These are phyloP conservation scores for Caranx ignobilis DNA, from an alignment of 2,113 vertebrate genomes.

Conservation along the genomic window DNA sequence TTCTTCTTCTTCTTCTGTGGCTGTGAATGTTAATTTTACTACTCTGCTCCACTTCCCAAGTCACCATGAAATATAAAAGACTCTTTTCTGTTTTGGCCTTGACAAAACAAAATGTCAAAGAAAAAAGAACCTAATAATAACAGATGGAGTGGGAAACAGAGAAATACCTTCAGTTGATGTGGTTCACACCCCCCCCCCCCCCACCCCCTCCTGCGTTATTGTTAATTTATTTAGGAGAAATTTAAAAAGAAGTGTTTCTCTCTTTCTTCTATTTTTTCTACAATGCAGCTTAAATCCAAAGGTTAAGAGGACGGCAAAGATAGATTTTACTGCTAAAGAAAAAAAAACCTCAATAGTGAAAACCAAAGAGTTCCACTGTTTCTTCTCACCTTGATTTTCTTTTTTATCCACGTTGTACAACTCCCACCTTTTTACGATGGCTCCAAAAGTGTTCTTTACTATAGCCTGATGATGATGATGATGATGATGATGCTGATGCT, in stretches of 20 bases:
- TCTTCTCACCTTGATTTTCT: slow-evolving; percentile 66
- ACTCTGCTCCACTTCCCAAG: slow-evolving; percentile 60
- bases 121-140: slow-evolving; percentile 40
- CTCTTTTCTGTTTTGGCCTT: slow-evolving; percentile 53
- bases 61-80: slow-evolving; percentile 50
- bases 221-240: slow-evolving; percentile 59
- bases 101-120: slow-evolving; percentile 48
- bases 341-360: slow-evolving; percentile 85
- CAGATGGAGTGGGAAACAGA: slow-evolving; percentile 39
- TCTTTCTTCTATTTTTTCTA: slow-evolving; percentile 80
- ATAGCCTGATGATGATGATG: slow-evolving; percentile 55
- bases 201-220: neutral
- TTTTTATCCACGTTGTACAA: slow-evolving; percentile 67
- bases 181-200: slow-evolving; percentile 41
- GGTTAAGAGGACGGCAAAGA: slow-evolving; percentile 83
- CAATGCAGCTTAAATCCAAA: slow-evolving; percentile 88
- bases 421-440: slow-evolving; percentile 65
- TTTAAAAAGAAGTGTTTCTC: slow-evolving; percentile 57
- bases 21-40: slow-evolving; percentile 76
- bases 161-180: slow-evolving; percentile 53
- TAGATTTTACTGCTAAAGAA: slow-evolving; percentile 82
- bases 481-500: slow-evolving; percentile 24
- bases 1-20: slow-evolving; percentile 58
- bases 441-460: slow-evolving; percentile 70
- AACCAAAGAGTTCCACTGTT: slow-evolving; percentile 86